A percentile compares a stretch with the other conserved stretches of the same genome.
phyloP scores from a whole-genome alignment of 2,113 vertebrate genomes.

The Phycodurus eques region DNA sequence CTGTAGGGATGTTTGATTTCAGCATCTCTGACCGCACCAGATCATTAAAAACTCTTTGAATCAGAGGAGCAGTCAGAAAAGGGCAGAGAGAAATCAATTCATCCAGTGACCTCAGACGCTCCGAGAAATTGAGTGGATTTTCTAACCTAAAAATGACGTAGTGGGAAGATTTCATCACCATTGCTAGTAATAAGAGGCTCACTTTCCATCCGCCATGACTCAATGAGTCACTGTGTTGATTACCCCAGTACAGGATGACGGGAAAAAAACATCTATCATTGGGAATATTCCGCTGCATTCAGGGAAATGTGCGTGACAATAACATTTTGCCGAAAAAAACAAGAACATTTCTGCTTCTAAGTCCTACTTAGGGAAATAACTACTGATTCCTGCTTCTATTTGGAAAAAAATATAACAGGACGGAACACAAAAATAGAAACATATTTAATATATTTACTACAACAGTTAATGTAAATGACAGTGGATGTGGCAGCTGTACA shows the following conservation, averaged over 20 bases:
- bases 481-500: neutral
- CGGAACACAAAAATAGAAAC: too few species aligned
- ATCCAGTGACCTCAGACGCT: constrained; percentile 43
- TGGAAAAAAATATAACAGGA: neutral
- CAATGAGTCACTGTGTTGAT: constrained; percentile 1
- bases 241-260: neutral
- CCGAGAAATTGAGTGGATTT: constrained; percentile 17
- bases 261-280: neutral
- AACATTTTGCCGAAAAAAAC: neutral
- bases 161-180: constrained; percentile 10
- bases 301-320: neutral
- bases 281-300: neutral
- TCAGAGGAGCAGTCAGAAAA: constrained; percentile 46
- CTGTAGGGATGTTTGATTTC: constrained; percentile 54
- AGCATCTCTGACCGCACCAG: constrained; percentile 71
- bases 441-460: neutral
- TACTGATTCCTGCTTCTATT: neutral
- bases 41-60: constrained; percentile 66
- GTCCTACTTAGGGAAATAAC: too few species aligned
- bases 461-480: neutral
- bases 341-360: neutral
- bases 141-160: constrained; percentile 38
- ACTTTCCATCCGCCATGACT: constrained; percentile 1
- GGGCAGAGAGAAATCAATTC: constrained; percentile 66
- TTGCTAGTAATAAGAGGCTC: constrained; percentile 9